A percentile compares a stretch with the other conserved stretches of the same genome.
Conservation (phyloP, 1,140 invertebrate species). For the Cyclina sinensis region DNA sequence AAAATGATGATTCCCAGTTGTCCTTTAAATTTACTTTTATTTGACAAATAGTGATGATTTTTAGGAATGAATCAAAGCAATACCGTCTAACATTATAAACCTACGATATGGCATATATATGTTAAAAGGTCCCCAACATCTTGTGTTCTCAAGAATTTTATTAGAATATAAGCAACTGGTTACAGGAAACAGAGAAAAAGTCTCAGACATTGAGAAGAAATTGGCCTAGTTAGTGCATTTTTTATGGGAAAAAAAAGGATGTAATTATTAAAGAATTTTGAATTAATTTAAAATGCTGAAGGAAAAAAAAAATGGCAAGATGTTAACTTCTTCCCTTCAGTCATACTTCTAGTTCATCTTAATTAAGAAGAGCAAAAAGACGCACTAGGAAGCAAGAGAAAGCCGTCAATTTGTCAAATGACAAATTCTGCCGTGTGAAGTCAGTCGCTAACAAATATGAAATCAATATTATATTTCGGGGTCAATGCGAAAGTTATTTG, state of each 20-base stretch:
- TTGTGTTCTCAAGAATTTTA: too few species aligned
- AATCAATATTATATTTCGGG: constrained; percentile 69
- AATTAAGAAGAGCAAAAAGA: constrained; percentile 34
- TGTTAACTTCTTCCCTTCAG: constrained; percentile 4
- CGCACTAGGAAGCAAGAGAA: constrained; percentile 13
- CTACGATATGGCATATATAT: too few species aligned
- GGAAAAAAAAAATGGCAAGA: neutral
- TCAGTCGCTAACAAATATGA: constrained; percentile 58
- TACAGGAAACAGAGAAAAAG: too few species aligned
- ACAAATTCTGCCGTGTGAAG: constrained; percentile 52
- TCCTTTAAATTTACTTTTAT: too few species aligned
- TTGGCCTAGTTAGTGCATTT: neutral
- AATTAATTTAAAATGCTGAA: constrained; percentile 4
- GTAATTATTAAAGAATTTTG: neutral
- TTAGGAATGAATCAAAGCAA: too few species aligned
- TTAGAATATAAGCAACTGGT: too few species aligned
- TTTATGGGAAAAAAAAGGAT: neutral
- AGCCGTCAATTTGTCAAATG: constrained; percentile 58
- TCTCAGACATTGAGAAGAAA: neutral
- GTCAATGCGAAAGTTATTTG: constrained; percentile 63
- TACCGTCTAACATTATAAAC: too few species aligned
- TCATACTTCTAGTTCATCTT: constrained; percentile 21
- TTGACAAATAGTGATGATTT: too few species aligned
- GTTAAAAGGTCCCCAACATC: too few species aligned
- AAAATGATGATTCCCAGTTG: too few species aligned